phyloP scores from a whole-genome alignment of 92 coral and sea anemone species.

The Porites rus region DNA sequence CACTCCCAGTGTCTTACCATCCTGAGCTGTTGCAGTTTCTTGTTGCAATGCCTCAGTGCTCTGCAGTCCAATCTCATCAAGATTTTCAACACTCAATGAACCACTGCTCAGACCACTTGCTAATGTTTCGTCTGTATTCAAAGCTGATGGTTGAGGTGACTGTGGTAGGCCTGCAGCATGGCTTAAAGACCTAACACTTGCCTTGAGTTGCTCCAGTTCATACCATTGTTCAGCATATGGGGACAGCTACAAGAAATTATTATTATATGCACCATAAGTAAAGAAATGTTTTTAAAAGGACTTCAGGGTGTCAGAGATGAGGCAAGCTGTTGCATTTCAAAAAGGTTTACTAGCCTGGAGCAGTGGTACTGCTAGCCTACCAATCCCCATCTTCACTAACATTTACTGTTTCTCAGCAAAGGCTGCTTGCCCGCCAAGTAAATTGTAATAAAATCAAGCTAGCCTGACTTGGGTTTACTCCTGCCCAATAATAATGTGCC shows the following conservation, averaged over 20 bases:
- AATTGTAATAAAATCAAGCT: too few species aligned
- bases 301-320: too few species aligned
- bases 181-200: conserved; percentile 79
- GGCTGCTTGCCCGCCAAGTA: too few species aligned
- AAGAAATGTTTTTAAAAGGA: background rate
- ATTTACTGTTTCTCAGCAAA: too few species aligned
- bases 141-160: conserved; percentile 46
- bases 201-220: conserved; percentile 82
- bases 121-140: conserved; percentile 9
- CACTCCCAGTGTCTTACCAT: background rate
- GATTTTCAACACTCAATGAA: conserved; percentile 43
- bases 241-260: conserved; percentile 5
- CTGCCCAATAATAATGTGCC: too few species aligned
- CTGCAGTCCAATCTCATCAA: conserved; percentile 18
- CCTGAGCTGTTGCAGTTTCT: background rate
- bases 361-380: too few species aligned
- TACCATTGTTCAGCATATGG: conserved; percentile 89
- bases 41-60: background rate
- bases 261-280: background rate
- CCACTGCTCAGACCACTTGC: conserved; percentile 44
- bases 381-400: too few species aligned
- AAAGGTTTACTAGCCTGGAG: too few species aligned
- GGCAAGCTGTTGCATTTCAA: too few species aligned
- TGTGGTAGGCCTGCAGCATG: conserved; percentile 60
- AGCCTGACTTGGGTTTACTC: too few species aligned